These are phyloP conservation scores for Poeciliopsis turrubarensis DNA, from an alignment of 2,113 vertebrate species.

Conservation along the genomic window DNA sequence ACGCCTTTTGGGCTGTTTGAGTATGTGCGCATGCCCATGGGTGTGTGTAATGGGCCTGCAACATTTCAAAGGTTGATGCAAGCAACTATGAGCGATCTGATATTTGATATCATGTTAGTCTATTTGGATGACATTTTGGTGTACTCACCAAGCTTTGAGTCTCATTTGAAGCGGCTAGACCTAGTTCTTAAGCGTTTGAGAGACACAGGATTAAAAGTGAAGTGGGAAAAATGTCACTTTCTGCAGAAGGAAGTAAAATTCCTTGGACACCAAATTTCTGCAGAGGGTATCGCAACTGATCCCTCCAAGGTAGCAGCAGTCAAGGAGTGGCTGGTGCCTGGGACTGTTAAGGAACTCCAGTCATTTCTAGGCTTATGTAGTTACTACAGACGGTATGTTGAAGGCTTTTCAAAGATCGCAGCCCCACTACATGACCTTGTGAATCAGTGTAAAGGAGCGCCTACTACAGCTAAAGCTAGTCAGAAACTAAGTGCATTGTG, in stretches of 20 bases:
- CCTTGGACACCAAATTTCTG: not conserved
- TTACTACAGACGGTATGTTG: too few species aligned
- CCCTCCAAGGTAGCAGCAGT: too few species aligned
- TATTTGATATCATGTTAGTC: not conserved
- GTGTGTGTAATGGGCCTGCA: not conserved
- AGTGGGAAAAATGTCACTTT: not conserved
- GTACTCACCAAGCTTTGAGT: not conserved
- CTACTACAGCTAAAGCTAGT: too few species aligned
- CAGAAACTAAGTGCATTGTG: too few species aligned
- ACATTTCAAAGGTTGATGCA: constrained; percentile 1
- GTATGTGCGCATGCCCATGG: not conserved
- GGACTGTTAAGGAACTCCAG: too few species aligned
- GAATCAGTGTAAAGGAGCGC: too few species aligned
- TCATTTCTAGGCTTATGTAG: too few species aligned
- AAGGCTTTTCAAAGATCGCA: too few species aligned
- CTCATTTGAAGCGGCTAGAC: not conserved
- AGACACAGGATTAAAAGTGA: not conserved
- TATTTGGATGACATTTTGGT: constrained; percentile 1
- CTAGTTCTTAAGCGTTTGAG: not conserved
- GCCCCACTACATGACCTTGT: too few species aligned
- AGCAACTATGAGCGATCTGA: not conserved
- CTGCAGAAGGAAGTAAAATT: not conserved
- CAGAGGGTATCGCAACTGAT: too few species aligned
- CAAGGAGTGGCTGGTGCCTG: too few species aligned
- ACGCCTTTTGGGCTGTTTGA: constrained; percentile 6